Conservation (phyloP, 1,140 invertebrate species). For the Drosophila lacteicornis region DNA sequence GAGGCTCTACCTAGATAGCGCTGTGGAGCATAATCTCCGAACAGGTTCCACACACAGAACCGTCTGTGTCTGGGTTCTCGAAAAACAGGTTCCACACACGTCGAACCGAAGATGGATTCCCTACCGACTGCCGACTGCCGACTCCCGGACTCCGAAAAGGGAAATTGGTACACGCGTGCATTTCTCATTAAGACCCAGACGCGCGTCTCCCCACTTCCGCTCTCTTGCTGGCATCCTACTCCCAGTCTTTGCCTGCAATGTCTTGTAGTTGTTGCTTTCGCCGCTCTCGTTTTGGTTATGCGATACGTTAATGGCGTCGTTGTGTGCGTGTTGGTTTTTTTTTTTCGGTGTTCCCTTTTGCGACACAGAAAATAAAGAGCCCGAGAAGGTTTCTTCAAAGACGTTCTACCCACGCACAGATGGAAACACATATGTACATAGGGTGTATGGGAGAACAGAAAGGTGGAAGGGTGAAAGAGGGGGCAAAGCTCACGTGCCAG, state of each 20-base stretch:
- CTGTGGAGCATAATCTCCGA: constrained; percentile 1
- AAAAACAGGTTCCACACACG: constrained; percentile 42
- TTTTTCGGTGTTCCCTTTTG: constrained; percentile 8
- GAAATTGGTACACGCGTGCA: constrained; percentile 55
- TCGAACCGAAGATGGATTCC: constrained; percentile 7
- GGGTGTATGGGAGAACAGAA: background rate
- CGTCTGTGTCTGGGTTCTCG: constrained; percentile 27
- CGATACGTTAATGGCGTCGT: constrained; percentile 39
- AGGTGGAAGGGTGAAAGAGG: background rate
- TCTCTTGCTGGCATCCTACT: background rate
- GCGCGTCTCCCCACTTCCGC: background rate
- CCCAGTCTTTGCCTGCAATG: constrained; percentile 2
- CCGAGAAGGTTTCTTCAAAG: constrained; percentile 50
- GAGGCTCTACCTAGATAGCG: constrained; percentile 15
- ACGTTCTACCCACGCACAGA: constrained; percentile 41
- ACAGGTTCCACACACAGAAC: constrained; percentile 31
- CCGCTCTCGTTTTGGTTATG: constrained; percentile 23
- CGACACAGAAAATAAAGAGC: constrained; percentile 34
- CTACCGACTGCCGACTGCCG: no score
- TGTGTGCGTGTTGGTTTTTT: constrained; percentile 5
- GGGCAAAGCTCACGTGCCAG: constrained; percentile 53
- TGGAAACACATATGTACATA: background rate
- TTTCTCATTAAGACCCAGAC: constrained; percentile 36
- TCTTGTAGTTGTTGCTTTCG: constrained; percentile 11
- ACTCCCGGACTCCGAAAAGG: constrained; percentile 23